Evolutionary conservation across 1,140 invertebrate species (phyloP), one percentile per base, ranked within the genome.

Genomic region (Ooceraea biroi): DNA sequence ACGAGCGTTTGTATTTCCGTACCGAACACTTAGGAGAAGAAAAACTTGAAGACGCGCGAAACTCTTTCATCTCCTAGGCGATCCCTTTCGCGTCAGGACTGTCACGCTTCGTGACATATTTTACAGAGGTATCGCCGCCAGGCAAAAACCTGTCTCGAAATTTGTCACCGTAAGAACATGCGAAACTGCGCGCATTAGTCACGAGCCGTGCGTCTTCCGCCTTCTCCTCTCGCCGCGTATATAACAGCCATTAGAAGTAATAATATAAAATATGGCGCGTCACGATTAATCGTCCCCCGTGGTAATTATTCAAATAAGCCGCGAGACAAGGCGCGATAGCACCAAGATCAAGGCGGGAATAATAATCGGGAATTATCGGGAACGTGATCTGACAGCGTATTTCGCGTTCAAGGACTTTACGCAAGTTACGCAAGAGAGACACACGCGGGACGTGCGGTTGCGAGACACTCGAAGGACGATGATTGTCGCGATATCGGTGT

Each of bases 1-100:
- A 25, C 63, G 69, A 80, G 27, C 65, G 19, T 57, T 41, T 57
- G 48, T 27, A 50, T 71, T 57, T 69, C 36, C 30, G 25, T 71
- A 17, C 22, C 25, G 65, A 71, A 65, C 60, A 44, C 60, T 65
- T 48, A 17, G 36, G 36, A 25, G 36, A 58, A 27, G 8, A 27
- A 80, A 80, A 80, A 80, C 50, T 57, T 57, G 17, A 36, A 46
- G 65, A 71, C 50, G 22, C 63, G 48, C 41, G 44, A 76, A 61
- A 61, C 60, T 41, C 73, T 80, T 80, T 69, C 50, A 57, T 80
- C 65, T 80, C 65, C 44, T 44, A 44, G 52, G 41, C 44, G 76
- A 80, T 80, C 52, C 63, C 50, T 80, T 80, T 71, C 76, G 76
- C 76, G 76, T 71, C 76, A 80, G 52, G 65, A 46, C 65, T 80